Evolutionary conservation across 2,888 invertebrate genomes (phyloP).

Genomic region (Chesias legatella): DNA sequence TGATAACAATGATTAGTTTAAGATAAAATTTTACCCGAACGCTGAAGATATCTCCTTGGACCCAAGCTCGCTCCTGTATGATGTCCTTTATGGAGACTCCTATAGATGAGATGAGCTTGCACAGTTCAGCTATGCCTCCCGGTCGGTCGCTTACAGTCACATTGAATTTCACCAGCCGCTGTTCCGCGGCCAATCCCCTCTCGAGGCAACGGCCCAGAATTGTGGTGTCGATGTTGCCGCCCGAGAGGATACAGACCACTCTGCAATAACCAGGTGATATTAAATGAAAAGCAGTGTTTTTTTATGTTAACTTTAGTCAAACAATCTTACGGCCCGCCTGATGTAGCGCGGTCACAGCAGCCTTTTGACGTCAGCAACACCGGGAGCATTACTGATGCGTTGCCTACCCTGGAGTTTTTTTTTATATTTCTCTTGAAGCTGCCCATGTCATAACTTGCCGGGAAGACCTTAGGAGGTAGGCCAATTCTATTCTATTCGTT

Average conservation of each 20-base stretch:
- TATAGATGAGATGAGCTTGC: conserved; percentile 85
- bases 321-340: too few species aligned
- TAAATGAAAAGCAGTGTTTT: conserved; percentile 7
- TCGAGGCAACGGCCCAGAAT: conserved; percentile 93
- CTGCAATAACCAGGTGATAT: conserved; percentile 65
- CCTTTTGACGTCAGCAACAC: too few species aligned
- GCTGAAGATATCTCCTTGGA: conserved; percentile 91
- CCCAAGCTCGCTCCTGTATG: conserved; percentile 97
- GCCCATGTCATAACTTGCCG: too few species aligned
- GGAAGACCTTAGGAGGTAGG: too few species aligned
- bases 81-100: conserved; percentile 97
- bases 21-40: conserved; percentile 51
- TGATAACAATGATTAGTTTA: too few species aligned
- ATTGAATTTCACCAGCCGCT: conserved; percentile 82
- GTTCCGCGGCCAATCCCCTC: conserved; percentile 92
- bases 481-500: too few species aligned
- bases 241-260: conserved; percentile 90
- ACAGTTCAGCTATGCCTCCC: conserved; percentile 92
- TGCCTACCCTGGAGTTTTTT: too few species aligned
- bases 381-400: too few species aligned
- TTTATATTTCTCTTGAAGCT: too few species aligned
- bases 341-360: too few species aligned
- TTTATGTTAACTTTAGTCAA: too few species aligned
- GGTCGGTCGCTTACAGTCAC: conserved; percentile 91
- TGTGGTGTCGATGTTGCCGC: conserved; percentile 96